Conservation (phyloP, 92 coral and sea anemone species). For the Epizoanthus scotinus region DNA sequence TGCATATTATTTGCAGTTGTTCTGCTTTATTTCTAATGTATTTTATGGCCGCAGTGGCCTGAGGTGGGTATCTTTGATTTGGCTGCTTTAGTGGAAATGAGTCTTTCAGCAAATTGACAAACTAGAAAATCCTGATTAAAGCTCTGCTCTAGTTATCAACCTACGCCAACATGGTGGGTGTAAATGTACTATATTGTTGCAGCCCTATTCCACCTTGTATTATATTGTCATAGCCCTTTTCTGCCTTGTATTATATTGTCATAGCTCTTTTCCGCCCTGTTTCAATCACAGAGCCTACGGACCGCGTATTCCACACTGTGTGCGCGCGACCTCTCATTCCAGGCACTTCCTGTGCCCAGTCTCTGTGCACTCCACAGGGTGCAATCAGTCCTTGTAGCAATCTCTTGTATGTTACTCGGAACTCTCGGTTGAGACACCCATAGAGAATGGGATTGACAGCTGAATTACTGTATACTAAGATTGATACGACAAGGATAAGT, state of each 20-base stretch:
- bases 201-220: conserved; percentile 10
- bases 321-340: conserved; percentile 21
- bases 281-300: conserved; percentile 15
- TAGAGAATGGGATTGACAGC: conserved; percentile 62
- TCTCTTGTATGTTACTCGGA: conserved; percentile 58
- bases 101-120: too few relatives aligned
- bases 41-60: too few relatives aligned
- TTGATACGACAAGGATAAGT: conserved; percentile 47
- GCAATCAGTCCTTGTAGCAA: conserved; percentile 19
- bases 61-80: too few relatives aligned
- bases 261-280: conserved; percentile 28
- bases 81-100: too few relatives aligned
- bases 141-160: too few relatives aligned
- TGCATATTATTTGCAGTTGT: too few relatives aligned
- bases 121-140: too few relatives aligned
- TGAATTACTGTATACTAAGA: conserved; percentile 52
- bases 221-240: conserved; percentile 36
- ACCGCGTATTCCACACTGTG: conserved; percentile 10
- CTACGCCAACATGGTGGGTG: background rate
- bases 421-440: conserved; percentile 59
- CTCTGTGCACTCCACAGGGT: conserved; percentile 5
- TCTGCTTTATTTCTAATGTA: too few relatives aligned
- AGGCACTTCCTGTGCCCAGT: background rate
- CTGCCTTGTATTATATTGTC: conserved; percentile 27
- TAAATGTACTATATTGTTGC: background rate